Evolutionary conservation across 2,797 vertebrate species (phyloP).

Genomic region (Zalophus californianus): DNA sequence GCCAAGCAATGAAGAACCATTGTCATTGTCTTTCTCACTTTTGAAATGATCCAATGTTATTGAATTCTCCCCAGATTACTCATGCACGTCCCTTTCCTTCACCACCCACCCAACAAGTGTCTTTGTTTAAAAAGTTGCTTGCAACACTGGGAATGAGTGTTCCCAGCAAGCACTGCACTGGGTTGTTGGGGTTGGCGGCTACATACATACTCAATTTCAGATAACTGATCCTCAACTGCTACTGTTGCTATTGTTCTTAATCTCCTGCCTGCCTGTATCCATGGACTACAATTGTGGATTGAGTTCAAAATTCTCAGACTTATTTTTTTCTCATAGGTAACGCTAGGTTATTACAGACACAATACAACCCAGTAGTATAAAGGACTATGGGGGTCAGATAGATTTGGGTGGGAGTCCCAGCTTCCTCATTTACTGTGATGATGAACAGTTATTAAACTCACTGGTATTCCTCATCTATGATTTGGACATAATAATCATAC

Average conservation of each 20-base stretch:
- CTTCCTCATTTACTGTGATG: not conserved
- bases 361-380: not conserved
- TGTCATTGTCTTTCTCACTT: not conserved
- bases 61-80: not conserved
- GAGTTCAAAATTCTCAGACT: not conserved
- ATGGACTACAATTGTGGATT: not conserved
- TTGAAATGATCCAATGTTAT: not conserved
- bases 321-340: not conserved
- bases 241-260: not conserved
- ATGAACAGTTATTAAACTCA: not conserved
- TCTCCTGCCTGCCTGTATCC: not conserved
- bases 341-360: not conserved
- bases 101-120: not conserved
- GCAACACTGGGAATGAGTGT: not conserved
- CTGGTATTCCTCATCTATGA: constrained; percentile 1
- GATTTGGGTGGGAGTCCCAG: not conserved
- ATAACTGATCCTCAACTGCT: not conserved
- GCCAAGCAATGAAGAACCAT: not conserved
- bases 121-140: not conserved
- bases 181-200: not conserved
- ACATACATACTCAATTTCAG: not conserved
- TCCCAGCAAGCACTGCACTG: no score
- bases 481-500: not conserved
- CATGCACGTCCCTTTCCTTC: not conserved
- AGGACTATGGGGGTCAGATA: not conserved